phyloP scores from a whole-genome alignment of 1,140 invertebrate genomes.

The Drosophila takahashii region DNA sequence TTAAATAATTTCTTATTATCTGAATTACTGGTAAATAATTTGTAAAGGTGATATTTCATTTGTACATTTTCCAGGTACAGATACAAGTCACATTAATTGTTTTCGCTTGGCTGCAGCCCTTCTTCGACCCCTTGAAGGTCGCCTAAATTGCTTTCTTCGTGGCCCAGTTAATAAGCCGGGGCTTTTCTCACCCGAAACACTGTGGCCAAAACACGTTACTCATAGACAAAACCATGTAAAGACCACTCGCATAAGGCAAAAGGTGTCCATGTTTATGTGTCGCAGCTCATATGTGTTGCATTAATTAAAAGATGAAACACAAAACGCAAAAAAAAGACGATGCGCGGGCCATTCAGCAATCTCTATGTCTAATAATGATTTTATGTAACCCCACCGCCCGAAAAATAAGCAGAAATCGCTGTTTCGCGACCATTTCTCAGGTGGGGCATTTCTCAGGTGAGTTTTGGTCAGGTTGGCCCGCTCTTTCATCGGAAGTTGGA shows the following conservation, averaged over 20 bases:
- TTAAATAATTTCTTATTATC: neutral
- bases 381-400: conserved; percentile 73
- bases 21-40: neutral
- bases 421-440: conserved; percentile 37
- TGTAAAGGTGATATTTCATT: neutral
- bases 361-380: conserved; percentile 70
- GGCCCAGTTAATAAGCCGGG: conserved; percentile 44
- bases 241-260: neutral
- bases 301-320: conserved; percentile 77
- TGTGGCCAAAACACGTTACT: conserved; percentile 50
- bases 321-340: conserved; percentile 19
- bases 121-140: conserved; percentile 37
- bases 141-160: conserved; percentile 62
- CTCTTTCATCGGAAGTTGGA: conserved; percentile 59
- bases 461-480: conserved; percentile 2
- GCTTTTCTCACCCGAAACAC: conserved; percentile 39
- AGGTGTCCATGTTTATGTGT: conserved; percentile 22
- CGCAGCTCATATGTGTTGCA: conserved; percentile 55
- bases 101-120: conserved; percentile 3
- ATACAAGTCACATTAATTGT: conserved; percentile 2
- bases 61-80: neutral
- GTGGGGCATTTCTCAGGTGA: conserved; percentile 12
- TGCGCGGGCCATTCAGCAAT: conserved; percentile 46
- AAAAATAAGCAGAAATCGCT: conserved; percentile 20
- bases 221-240: conserved; percentile 36